These are phyloP conservation scores for Pelusios castaneus DNA, from an alignment of 2,113 vertebrate genomes.

Conservation along the genomic window DNA sequence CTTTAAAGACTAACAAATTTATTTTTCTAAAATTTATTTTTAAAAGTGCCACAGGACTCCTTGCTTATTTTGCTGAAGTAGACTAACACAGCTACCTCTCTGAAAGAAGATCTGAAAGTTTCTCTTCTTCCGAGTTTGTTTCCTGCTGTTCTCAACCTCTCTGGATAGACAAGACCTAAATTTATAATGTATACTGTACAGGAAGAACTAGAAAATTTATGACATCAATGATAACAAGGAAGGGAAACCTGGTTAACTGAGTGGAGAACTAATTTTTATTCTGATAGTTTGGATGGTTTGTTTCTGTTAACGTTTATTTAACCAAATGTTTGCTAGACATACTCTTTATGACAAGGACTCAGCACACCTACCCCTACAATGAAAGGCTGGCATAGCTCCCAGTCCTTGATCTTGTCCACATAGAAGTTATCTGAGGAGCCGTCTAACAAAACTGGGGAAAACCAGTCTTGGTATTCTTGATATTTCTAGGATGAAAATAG, in stretches of 20 bases:
- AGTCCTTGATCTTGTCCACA: no score
- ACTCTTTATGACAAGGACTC: conserved; percentile 48
- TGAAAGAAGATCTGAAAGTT: no score
- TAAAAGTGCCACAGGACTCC: no score
- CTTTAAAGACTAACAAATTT: no score
- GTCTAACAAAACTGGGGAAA: conserved; percentile 25
- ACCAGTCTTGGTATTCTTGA: conserved; percentile 24
- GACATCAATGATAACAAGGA: neutral
- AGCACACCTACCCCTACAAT: conserved; percentile 42
- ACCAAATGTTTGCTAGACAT: neutral
- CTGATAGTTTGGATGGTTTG: neutral
- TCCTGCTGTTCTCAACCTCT: neutral
- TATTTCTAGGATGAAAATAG: conserved; percentile 32
- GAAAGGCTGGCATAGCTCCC: conserved; percentile 33
- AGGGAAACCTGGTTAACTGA: fast-evolving
- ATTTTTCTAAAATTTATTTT: no score
- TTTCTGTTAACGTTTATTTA: conserved; percentile 14
- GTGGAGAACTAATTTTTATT: fast-evolving
- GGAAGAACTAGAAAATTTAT: neutral
- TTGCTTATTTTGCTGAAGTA: no score
- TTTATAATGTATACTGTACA: neutral
- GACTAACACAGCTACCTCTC: no score
- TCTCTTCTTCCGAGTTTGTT: fast-evolving
- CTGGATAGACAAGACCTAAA: neutral
- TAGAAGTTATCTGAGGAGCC: conserved; percentile 31